Percentiles rank a stretch among this genome's conserved stretches.
phyloP scores from a whole-genome alignment of 2,113 vertebrate species.

The Triplophysa rosa region DNA sequence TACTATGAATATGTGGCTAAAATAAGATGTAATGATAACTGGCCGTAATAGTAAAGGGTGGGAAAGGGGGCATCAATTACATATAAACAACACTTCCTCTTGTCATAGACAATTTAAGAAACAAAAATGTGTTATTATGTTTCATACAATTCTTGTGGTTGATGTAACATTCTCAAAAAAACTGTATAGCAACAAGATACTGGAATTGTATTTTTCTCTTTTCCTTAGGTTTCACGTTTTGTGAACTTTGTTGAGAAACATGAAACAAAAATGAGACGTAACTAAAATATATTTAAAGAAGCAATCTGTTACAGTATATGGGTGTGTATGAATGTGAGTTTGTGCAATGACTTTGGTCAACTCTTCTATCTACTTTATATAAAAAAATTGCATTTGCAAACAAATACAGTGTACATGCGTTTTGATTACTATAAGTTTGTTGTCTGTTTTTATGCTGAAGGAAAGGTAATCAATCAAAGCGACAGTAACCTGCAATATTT shows the following conservation, averaged over 20 bases:
- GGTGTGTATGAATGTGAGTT: slow-evolving; percentile 71
- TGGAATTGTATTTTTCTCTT: slow-evolving; percentile 54
- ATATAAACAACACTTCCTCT: slow-evolving; percentile 14
- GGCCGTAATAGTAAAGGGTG: neutral
- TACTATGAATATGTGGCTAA: neutral
- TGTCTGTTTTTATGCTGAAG: neutral
- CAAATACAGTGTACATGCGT: slow-evolving; percentile 13
- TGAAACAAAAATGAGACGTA: slow-evolving; percentile 55
- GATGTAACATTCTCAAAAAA: slow-evolving; percentile 48
- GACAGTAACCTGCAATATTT: neutral
- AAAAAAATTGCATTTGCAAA: slow-evolving; percentile 67
- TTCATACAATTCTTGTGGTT: slow-evolving; percentile 57
- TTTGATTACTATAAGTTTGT: neutral
- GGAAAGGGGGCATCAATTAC: neutral
- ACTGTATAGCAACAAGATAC: slow-evolving; percentile 60
- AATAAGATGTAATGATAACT: slow-evolving; percentile 10
- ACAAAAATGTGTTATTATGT: slow-evolving; percentile 68
- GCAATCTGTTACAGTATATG: slow-evolving; percentile 69
- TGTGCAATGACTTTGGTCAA: slow-evolving; percentile 69
- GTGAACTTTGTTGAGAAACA: slow-evolving; percentile 64
- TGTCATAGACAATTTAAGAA: slow-evolving; percentile 43
- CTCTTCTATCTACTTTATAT: slow-evolving; percentile 75
- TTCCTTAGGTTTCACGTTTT: slow-evolving; percentile 67
- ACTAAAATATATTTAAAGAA: slow-evolving; percentile 65
- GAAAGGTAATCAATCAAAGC: neutral